Evolutionary conservation across 2,888 invertebrate species (phyloP).

Genomic region (Drosophila peninsularis): DNA sequence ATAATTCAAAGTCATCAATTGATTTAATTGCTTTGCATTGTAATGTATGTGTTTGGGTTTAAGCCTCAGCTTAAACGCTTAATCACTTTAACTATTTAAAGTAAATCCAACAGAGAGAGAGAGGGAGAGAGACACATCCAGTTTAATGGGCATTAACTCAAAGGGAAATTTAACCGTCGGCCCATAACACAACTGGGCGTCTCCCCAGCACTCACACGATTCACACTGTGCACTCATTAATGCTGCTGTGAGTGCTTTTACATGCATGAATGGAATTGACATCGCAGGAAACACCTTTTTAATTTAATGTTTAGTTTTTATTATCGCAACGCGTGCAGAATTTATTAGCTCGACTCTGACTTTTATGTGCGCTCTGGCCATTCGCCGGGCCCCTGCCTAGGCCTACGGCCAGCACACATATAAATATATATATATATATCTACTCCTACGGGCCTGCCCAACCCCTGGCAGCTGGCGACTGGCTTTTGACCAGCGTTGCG

Average conservation of each 20-base stretch:
- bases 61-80: slow-evolving; percentile 3
- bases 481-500: slow-evolving; percentile 27
- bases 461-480: not conserved
- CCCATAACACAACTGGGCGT: not conserved
- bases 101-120: not conserved
- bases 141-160: slow-evolving; percentile 1
- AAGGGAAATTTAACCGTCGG: slow-evolving; percentile 8
- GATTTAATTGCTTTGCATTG: slow-evolving; percentile 16
- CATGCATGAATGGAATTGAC: slow-evolving; percentile 50
- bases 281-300: slow-evolving; percentile 69
- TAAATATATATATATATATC: not conserved
- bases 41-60: slow-evolving; percentile 6
- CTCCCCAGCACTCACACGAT: not conserved
- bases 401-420: not conserved
- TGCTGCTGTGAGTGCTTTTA: slow-evolving; percentile 30
- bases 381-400: slow-evolving; percentile 4
- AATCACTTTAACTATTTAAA: slow-evolving; percentile 18
- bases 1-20: slow-evolving; percentile 12
- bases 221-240: slow-evolving; percentile 27
- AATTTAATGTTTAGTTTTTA: slow-evolving; percentile 78
- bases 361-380: slow-evolving; percentile 55
- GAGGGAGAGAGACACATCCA: not conserved
- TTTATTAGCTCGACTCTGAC: slow-evolving; percentile 62
- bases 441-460: not conserved
- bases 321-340: slow-evolving; percentile 56